Evolutionary conservation across 1,140 invertebrate genomes (phyloP).

Genomic region (Steinernema khuongi): DNA sequence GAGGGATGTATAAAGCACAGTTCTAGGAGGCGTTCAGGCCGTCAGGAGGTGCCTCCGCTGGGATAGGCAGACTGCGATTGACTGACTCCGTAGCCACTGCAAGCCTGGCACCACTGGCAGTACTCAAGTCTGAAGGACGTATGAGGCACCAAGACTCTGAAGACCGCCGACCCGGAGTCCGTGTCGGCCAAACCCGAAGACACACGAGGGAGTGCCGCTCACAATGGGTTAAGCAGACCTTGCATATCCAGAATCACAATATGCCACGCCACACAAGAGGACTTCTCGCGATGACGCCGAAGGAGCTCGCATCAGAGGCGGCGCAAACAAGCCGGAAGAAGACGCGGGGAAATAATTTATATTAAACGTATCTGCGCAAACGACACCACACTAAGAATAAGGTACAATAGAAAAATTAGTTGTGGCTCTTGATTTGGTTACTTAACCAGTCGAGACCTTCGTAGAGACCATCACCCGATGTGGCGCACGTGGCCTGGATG

Average conservation of each 20-base stretch:
- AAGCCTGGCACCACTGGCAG: too few relatives aligned
- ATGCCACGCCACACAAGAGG: too few relatives aligned
- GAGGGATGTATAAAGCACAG: too few relatives aligned
- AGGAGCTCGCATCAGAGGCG: background rate
- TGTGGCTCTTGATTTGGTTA: slow-evolving; percentile 74
- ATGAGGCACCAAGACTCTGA: too few relatives aligned
- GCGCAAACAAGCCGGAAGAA: background rate
- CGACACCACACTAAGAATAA: background rate
- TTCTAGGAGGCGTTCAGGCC: too few relatives aligned
- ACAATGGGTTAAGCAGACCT: background rate
- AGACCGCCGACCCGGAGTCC: background rate
- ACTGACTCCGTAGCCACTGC: too few relatives aligned
- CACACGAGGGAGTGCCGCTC: background rate
- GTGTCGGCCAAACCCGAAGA: background rate
- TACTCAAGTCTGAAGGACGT: too few relatives aligned
- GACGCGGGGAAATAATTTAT: slow-evolving; percentile 11
- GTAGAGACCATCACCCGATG: slow-evolving; percentile 89
- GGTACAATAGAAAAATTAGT: slow-evolving; percentile 30
- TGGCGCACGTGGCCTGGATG: slow-evolving; percentile 89
- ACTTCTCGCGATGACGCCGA: too few relatives aligned
- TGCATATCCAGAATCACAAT: background rate
- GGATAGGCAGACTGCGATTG: too few relatives aligned
- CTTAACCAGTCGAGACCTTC: slow-evolving; percentile 96
- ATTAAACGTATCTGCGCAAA: background rate
- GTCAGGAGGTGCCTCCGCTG: too few relatives aligned